Evolutionary conservation across 2,113 vertebrate species (phyloP).

Genomic region (Cynoglossus semilaevis): DNA sequence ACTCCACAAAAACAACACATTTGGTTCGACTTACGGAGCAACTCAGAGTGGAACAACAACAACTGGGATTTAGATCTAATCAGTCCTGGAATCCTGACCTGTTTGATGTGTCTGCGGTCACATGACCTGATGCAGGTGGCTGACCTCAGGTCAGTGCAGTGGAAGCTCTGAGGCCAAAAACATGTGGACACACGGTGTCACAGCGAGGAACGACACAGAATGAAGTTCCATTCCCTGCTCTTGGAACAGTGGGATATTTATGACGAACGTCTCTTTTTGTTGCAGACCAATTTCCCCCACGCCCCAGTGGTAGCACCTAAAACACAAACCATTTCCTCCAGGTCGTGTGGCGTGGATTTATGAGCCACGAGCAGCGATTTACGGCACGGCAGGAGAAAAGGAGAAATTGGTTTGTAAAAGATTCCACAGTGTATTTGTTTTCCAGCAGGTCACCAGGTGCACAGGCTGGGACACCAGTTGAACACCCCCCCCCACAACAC

Average conservation of each 20-base stretch:
- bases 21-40: too few species aligned
- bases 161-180: background rate
- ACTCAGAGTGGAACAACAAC: too few species aligned
- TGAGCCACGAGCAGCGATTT: conserved; percentile 46
- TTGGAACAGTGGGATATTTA: conserved; percentile 52
- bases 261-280: conserved; percentile 67
- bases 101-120: too few species aligned
- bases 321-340: conserved; percentile 58
- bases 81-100: too few species aligned
- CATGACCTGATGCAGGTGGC: too few species aligned
- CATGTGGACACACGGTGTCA: conserved; percentile 26
- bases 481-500: conserved; percentile 39
- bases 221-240: conserved; percentile 36
- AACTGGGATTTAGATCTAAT: too few species aligned
- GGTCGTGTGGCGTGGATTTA: conserved; percentile 61
- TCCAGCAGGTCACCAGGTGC: too few species aligned
- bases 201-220: conserved; percentile 14
- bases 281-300: conserved; percentile 68
- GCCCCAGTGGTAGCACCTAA: conserved; percentile 53
- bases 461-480: conserved; percentile 28
- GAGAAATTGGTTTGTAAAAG: conserved; percentile 36
- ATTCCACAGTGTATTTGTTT: conserved; percentile 29
- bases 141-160: too few species aligned
- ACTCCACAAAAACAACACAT: too few species aligned
- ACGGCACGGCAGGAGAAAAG: conserved; percentile 46